Evolutionary conservation across 2,888 invertebrate species (phyloP), one percentile per base, ranked within the genome.

Genomic region (Macrosoma leucophasiata): DNA sequence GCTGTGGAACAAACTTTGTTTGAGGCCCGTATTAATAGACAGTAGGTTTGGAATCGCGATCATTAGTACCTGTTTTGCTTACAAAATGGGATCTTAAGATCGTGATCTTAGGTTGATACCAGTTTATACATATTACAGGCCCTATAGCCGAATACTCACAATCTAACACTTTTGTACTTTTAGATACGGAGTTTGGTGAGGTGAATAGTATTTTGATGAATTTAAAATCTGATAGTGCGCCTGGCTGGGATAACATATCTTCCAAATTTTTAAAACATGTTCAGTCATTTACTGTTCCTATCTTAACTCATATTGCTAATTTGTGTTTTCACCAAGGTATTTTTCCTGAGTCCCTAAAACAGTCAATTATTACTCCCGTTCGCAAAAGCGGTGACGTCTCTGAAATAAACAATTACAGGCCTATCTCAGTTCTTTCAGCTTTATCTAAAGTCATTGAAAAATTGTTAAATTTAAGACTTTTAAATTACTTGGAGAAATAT

Each of bases 1-100:
- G 73, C 84, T 85, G 59, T 2, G 43, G 49, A 15, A 13, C 12
- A 13, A 9, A 9, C 9, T 20, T 9, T 24, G 5, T 11, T 5
- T 14, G 20, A 9, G n/a, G n/a, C n/a, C n/a, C n/a, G n/a, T n/a
- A n/a, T n/a, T n/a, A n/a, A n/a, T n/a, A n/a, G n/a, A n/a, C n/a
- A n/a, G n/a, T n/a, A n/a, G n/a, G n/a, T n/a, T n/a, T n/a, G n/a
- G n/a, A n/a, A n/a, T n/a, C n/a, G n/a, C n/a, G n/a, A n/a, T n/a
- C n/a, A n/a, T n/a, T n/a, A n/a, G n/a, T n/a, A n/a, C n/a, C n/a
- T n/a, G n/a, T n/a, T n/a, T n/a, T n/a, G n/a, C n/a, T n/a, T n/a
- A n/a, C n/a, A n/a, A n/a, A n/a, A n/a, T n/a, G n/a, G n/a, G n/a
- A n/a, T n/a, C n/a, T n/a, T n/a, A n/a, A n/a, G n/a, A n/a, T n/a